Percentiles rank a stretch among this genome's conserved stretches.
Evolutionary conservation across 2,888 invertebrate species (phyloP).

Genomic region (Hypomecis atomaria): DNA sequence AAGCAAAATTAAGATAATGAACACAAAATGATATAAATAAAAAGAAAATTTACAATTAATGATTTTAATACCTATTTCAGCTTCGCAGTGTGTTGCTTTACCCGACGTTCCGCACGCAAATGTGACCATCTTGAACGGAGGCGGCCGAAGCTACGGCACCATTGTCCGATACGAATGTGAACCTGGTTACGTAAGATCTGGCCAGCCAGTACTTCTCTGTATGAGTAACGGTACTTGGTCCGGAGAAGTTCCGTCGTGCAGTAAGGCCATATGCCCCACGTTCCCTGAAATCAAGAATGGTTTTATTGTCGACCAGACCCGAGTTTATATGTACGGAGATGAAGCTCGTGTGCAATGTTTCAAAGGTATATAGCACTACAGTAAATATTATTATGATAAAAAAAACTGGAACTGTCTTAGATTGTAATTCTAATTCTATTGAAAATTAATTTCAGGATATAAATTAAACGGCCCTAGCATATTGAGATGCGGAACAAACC

Average conservation of each 20-base stretch:
- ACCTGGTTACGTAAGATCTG: slow-evolving; percentile 94
- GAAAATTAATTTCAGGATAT: slow-evolving; percentile 84
- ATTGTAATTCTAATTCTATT: neutral
- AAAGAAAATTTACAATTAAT: neutral
- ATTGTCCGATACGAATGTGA: slow-evolving; percentile 97
- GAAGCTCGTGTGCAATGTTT: slow-evolving; percentile 96
- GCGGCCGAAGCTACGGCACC: slow-evolving; percentile 96
- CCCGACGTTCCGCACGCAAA: slow-evolving; percentile 95
- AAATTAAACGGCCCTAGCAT: slow-evolving; percentile 93
- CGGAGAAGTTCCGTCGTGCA: slow-evolving; percentile 94
- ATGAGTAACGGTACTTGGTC: slow-evolving; percentile 99
- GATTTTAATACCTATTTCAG: slow-evolving; percentile 71
- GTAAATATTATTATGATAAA: neutral
- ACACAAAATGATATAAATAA: neutral
- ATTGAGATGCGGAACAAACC: slow-evolving; percentile 93
- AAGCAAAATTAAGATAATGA: slow-evolving; percentile 48
- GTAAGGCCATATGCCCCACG: slow-evolving; percentile 89
- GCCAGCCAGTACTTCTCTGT: slow-evolving; percentile 95
- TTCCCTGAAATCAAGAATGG: slow-evolving; percentile 94
- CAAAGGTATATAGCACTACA: slow-evolving; percentile 76
- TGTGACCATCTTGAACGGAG: slow-evolving; percentile 93
- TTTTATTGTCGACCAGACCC: slow-evolving; percentile 91
- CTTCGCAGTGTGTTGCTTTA: slow-evolving; percentile 95
- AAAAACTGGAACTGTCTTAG: no score
- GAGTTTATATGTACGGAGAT: slow-evolving; percentile 93